A percentile compares a stretch with the other conserved stretches of the same genome.
Conservation (phyloP, 2,113 vertebrate species). For the Cyanoliseus patagonus region DNA sequence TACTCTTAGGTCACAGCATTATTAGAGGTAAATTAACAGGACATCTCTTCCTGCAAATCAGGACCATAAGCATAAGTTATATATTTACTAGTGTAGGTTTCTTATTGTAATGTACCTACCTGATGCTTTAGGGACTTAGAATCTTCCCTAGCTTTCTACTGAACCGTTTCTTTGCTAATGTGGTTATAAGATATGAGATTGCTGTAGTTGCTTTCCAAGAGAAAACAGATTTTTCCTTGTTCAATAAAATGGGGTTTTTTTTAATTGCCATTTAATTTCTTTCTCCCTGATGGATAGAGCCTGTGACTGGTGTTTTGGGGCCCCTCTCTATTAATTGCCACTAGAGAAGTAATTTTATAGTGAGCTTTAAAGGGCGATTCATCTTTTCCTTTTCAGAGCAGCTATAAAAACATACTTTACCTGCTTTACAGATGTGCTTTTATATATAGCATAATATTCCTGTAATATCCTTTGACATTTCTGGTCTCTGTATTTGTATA, state of each 20-base stretch:
- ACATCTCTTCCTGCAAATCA: neutral
- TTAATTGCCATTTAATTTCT: neutral
- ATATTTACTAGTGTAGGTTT: neutral
- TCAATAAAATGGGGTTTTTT: neutral
- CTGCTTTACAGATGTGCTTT: conserved; percentile 1
- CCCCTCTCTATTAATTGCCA: conserved; percentile 28
- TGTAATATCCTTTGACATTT: neutral
- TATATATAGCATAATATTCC: neutral
- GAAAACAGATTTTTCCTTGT: neutral
- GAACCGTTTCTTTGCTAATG: neutral
- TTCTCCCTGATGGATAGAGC: neutral
- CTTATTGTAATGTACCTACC: neutral
- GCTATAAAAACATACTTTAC: neutral
- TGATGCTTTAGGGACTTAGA: neutral
- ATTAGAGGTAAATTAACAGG: neutral
- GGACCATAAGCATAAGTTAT: neutral
- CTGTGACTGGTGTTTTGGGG: neutral
- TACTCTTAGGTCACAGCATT: neutral
- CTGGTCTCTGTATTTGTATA: neutral
- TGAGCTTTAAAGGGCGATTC: neutral
- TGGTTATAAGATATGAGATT: neutral
- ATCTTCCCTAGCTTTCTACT: neutral
- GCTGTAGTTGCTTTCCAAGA: neutral
- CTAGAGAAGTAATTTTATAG: conserved; percentile 1
- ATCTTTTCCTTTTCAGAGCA: conserved; percentile 23